Conservation (phyloP, 1,140 invertebrate genomes). For the Drosophila mojavensis region DNA sequence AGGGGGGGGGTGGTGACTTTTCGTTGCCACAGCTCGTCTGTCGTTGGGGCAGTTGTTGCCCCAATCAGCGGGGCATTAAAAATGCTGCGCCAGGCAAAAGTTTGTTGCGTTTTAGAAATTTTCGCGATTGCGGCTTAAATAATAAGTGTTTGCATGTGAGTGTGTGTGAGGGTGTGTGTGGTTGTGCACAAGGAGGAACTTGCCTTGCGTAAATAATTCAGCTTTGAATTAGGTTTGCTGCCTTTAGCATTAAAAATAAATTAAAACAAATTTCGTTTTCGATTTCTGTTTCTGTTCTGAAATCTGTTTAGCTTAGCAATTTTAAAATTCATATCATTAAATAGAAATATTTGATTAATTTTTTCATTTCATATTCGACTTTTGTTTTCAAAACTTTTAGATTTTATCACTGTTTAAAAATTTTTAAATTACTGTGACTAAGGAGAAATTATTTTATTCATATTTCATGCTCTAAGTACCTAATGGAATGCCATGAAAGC, state of each 20-base stretch:
- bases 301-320: no score
- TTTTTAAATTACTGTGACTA: no score
- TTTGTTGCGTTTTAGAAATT: slow-evolving; percentile 70
- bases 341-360: no score
- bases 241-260: neutral
- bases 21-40: no score
- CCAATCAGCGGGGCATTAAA: slow-evolving; percentile 70
- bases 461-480: no score
- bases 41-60: neutral
- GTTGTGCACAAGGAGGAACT: neutral
- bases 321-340: neutral
- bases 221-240: no score
- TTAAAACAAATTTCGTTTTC: neutral
- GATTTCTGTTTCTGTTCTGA: neutral
- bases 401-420: no score
- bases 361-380: no score
- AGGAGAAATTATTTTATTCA: no score
- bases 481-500: no score
- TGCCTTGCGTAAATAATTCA: no score
- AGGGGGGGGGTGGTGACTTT: neutral
- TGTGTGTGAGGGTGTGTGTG: slow-evolving; percentile 8
- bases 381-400: no score
- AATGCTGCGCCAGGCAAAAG: slow-evolving; percentile 69
- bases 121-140: slow-evolving; percentile 41
- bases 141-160: slow-evolving; percentile 7